Conservation (phyloP, 2,797 vertebrate species). For the Falco berigora region DNA sequence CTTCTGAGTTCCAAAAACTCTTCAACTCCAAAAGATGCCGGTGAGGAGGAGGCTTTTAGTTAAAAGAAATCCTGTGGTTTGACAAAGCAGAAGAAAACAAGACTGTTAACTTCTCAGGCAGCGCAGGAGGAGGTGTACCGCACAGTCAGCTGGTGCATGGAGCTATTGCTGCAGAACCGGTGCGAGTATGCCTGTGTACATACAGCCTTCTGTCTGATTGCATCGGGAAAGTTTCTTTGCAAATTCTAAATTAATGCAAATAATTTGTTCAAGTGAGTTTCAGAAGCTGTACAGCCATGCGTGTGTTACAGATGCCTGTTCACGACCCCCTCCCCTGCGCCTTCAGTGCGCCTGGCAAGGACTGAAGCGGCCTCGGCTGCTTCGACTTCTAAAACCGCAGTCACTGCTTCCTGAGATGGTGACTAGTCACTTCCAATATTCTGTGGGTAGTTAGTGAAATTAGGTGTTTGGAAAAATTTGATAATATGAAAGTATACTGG, state of each 20-base stretch:
- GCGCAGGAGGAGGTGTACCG: not conserved
- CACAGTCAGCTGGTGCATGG: not conserved
- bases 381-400: not conserved
- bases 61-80: not conserved
- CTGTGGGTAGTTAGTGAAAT: not conserved
- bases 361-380: not conserved
- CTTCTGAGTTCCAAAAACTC: not conserved
- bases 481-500: not conserved
- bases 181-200: rapidly evolving
- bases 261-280: not conserved
- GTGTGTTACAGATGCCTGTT: not conserved
- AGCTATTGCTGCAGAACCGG: not conserved
- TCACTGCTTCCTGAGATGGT: not conserved
- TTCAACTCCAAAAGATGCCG: not conserved
- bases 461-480: conserved; percentile 22
- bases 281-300: not conserved
- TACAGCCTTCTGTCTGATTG: not conserved
- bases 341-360: not conserved
- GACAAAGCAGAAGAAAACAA: not conserved
- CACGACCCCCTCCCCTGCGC: not conserved
- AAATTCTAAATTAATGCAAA: not conserved
- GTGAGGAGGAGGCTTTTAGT: not conserved
- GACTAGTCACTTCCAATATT: not conserved
- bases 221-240: not conserved
- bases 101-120: not conserved